Evolutionary conservation across 2,113 vertebrate genomes (phyloP), one percentile per base, ranked within the genome.

Genomic region (Rhombomys opimus): DNA sequence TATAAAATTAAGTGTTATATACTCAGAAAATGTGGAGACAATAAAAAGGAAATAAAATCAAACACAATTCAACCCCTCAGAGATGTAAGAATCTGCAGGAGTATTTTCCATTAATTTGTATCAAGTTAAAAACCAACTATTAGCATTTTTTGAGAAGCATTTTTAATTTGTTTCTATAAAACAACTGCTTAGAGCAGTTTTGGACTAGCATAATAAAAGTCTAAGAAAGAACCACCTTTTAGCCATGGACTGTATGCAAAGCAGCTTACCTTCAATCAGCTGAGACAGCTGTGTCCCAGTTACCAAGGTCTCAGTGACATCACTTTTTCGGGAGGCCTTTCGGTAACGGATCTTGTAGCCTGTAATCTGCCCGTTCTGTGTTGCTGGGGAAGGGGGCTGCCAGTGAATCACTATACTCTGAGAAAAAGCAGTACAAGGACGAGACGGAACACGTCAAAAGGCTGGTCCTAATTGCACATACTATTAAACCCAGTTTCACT

Each of bases 271-370:
- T 72, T 99, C 99, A 4, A 99, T 99, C 52, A 99, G 98, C 97
- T 99, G 99, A 61, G 97, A 99, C 1, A 99, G 99, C 97, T 99
- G 99, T 2, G 98, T 98, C 82, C 99, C 99, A 7, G 98, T 97
- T 0, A 99, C 99, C 89, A 97, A 20, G 86, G 97, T 99, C 96
- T 99, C 99, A 0, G 98, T 99, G 1, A 99, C 99, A 38, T 99
- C 99, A 1, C 99, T 99, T 98, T 99, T 99, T 57, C 99, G 98
- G 46, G 99, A 99, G 15, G 99, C 99, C 96, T 99, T 99, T 10
- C 99, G 99, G 98, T 99, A 99, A n/a, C 99, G 99, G 68, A 99
- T 99, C 98, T 99, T 99, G 98, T 99, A 99, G 32, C 99, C 99
- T 0, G 98, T 99, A 97, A 99, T 99, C 68, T 99, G 99, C 1